Evolutionary conservation across 1,140 invertebrate species (phyloP).

Genomic region (Nymphalis io): DNA sequence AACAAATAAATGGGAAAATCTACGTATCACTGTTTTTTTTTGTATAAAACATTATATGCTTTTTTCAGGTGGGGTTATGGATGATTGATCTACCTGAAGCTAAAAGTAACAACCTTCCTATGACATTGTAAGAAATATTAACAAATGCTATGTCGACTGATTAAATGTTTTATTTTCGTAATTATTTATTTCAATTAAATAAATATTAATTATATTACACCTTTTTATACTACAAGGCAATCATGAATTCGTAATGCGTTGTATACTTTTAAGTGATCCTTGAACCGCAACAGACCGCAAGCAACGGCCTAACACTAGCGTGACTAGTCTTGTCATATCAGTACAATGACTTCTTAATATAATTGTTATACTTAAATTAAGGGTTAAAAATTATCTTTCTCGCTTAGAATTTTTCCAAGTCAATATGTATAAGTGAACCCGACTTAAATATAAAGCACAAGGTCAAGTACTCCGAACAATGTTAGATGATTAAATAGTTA

Average conservation of each 20-base stretch:
- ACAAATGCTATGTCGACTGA: too few relatives aligned
- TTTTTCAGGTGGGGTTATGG: too few relatives aligned
- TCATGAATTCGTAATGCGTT: conserved; percentile 16
- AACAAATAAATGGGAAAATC: background rate
- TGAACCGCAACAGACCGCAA: conserved; percentile 23
- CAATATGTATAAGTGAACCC: background rate
- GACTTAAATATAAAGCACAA: too few relatives aligned
- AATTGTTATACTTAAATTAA: background rate
- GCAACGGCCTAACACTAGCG: conserved; percentile 2
- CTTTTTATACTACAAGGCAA: background rate
- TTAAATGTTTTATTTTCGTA: background rate
- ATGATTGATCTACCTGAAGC: too few relatives aligned
- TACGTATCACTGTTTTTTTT: too few relatives aligned
- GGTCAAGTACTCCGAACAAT: background rate
- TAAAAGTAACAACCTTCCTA: too few relatives aligned
- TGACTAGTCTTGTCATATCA: background rate
- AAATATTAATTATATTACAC: background rate
- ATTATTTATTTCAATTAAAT: background rate
- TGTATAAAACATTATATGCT: too few relatives aligned
- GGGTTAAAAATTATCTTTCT: background rate
- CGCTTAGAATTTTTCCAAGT: background rate
- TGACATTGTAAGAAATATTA: too few relatives aligned
- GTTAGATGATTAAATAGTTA: background rate
- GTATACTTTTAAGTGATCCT: conserved; percentile 17
- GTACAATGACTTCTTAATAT: conserved; percentile 3